Percentiles rank a stretch among this genome's conserved stretches.
Conservation (phyloP, 2,888 invertebrate species). For the Brenthis ino region DNA sequence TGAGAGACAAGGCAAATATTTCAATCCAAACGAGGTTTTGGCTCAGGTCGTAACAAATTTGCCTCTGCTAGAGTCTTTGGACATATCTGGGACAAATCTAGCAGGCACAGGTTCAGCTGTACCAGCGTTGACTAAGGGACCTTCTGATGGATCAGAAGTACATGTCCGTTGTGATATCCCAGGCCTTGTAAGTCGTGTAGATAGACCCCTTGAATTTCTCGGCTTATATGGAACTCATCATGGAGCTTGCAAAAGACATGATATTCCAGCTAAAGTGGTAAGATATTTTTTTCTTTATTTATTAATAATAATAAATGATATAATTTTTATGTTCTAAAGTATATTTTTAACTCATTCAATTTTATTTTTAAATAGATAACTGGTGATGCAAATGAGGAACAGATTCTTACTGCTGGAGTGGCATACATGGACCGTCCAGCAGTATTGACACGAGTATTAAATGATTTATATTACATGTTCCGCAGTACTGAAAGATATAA, state of each 20-base stretch:
- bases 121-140: constrained; percentile 48
- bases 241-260: constrained; percentile 94
- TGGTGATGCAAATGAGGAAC: constrained; percentile 95
- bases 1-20: constrained; percentile 87
- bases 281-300: constrained; percentile 35
- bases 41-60: constrained; percentile 87
- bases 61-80: constrained; percentile 89
- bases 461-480: constrained; percentile 94
- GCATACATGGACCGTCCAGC: constrained; percentile 93
- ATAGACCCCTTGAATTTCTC: constrained; percentile 92
- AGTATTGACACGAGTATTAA: constrained; percentile 91
- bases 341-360: constrained; percentile 5
- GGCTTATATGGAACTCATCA: constrained; percentile 95
- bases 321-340: not conserved
- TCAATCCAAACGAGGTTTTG: constrained; percentile 88
- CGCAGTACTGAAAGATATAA: constrained; percentile 88
- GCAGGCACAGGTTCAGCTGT: constrained; percentile 92
- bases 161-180: constrained; percentile 88
- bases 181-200: constrained; percentile 89
- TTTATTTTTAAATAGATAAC: constrained; percentile 84
- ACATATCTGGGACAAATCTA: constrained; percentile 97
- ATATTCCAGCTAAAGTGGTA: constrained; percentile 94
- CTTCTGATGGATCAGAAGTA: constrained; percentile 49
- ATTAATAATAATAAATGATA: not conserved
- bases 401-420: constrained; percentile 92